These are phyloP conservation scores for Ctenopoma kingsleyae DNA, from an alignment of 2,797 vertebrate species.

Conservation along the genomic window DNA sequence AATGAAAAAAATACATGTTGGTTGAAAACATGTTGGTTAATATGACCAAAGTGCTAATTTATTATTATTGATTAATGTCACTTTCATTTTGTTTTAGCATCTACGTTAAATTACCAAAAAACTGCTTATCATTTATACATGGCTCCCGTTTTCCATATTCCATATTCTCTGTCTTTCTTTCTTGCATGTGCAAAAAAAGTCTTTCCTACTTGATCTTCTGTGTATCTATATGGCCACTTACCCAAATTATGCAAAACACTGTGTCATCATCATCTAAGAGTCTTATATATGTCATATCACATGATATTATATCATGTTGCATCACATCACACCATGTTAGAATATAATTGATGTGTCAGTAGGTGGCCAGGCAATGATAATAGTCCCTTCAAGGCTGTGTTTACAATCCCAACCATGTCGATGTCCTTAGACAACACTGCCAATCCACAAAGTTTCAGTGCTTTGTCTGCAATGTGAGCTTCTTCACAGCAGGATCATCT, in stretches of 20 bases:
- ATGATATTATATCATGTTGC: background rate
- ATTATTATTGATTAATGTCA: background rate
- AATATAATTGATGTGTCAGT: conserved; percentile 43
- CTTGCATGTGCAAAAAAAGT: conserved; percentile 11
- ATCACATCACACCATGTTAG: conserved; percentile 25
- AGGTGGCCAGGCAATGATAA: conserved; percentile 41
- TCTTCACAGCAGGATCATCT: conserved; percentile 25
- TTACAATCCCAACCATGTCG: conserved; percentile 45
- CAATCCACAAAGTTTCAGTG: conserved; percentile 27
- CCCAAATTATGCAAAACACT: background rate
- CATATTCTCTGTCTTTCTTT: conserved; percentile 25
- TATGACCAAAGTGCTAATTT: too few relatives aligned
- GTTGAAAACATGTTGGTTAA: too few relatives aligned
- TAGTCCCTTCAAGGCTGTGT: conserved; percentile 30
- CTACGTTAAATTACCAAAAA: background rate
- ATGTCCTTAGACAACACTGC: conserved; percentile 33
- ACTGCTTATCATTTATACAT: background rate
- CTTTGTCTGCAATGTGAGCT: conserved; percentile 13
- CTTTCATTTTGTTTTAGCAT: background rate
- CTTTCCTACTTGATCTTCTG: background rate
- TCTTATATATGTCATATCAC: conserved; percentile 35
- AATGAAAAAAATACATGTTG: too few relatives aligned
- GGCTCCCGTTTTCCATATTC: background rate
- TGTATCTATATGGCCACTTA: background rate
- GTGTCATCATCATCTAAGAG: conserved; percentile 6